These are phyloP conservation scores for Epistrophe grossulariae DNA, from an alignment of 2,888 invertebrate genomes.

Conservation along the genomic window DNA sequence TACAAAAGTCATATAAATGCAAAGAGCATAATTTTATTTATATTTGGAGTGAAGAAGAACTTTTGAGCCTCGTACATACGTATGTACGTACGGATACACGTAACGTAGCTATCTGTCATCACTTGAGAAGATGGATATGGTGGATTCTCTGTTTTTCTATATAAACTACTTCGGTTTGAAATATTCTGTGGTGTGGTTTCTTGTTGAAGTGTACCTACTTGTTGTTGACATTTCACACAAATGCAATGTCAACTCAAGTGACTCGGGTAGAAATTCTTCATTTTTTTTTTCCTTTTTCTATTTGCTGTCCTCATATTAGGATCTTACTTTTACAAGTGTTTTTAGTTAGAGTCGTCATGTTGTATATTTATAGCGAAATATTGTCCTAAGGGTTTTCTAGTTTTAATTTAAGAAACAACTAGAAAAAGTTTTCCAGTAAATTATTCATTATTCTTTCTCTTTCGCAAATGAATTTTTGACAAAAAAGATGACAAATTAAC, in stretches of 20 bases:
- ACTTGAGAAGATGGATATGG: conserved; percentile 66
- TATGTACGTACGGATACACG: background rate
- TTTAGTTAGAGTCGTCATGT: conserved; percentile 12
- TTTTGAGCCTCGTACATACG: conserved; percentile 31
- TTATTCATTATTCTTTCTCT: background rate
- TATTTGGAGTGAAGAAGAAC: conserved; percentile 52
- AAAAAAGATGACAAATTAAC: no score
- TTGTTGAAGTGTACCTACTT: conserved; percentile 51
- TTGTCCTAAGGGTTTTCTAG: background rate
- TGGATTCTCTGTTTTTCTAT: conserved; percentile 41
- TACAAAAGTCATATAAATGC: conserved; percentile 49
- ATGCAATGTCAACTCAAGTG: conserved; percentile 73
- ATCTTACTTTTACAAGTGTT: conserved; percentile 38
- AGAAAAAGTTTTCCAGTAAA: conserved; percentile 14
- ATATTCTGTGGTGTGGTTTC: conserved; percentile 37
- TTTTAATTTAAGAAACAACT: conserved; percentile 14
- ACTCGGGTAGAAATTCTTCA: conserved; percentile 42
- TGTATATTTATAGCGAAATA: background rate
- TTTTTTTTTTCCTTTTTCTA: background rate
- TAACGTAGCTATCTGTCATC: conserved; percentile 57
- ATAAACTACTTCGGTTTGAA: conserved; percentile 3
- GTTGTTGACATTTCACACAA: conserved; percentile 72
- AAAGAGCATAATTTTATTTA: conserved; percentile 66
- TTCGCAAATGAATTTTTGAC: no score
- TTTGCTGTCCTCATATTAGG: conserved; percentile 25